Conservation (phyloP, 2,797 vertebrate genomes). For the Gallirallus australis region DNA sequence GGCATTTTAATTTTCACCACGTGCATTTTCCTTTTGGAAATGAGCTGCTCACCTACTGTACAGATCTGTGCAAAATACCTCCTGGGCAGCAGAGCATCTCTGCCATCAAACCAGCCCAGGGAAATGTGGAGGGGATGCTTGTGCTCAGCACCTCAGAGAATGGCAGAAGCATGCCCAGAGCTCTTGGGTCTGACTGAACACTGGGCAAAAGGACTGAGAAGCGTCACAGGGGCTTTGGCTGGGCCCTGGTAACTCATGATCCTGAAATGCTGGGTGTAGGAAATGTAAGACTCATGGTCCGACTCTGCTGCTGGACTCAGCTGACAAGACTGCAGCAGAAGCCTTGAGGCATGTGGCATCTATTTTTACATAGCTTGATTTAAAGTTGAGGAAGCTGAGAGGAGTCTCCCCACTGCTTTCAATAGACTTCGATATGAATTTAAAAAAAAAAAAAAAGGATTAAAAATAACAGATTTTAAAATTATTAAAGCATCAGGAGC, state of each 20-base stretch:
- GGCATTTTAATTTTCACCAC: background rate
- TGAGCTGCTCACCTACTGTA: background rate
- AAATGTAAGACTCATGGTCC: background rate
- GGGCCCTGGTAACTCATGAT: background rate
- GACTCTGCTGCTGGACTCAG: background rate
- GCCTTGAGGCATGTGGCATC: background rate
- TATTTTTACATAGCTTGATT: constrained; percentile 12
- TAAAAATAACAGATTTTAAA: constrained; percentile 15
- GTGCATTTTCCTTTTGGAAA: background rate
- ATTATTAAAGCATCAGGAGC: background rate
- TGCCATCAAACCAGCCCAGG: background rate
- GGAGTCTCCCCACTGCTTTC: constrained; percentile 7
- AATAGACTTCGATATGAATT: background rate
- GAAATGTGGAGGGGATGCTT: background rate
- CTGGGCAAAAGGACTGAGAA: background rate
- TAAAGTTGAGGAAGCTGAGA: constrained; percentile 16
- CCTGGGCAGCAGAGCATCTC: background rate
- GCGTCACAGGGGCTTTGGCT: background rate
- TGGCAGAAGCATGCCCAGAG: background rate
- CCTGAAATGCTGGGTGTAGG: background rate
- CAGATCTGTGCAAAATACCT: background rate
- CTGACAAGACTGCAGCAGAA: background rate
- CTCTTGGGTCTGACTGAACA: background rate
- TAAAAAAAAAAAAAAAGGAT: background rate
- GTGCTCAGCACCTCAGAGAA: background rate